Base-by-base conservation (phyloP, 2,888 invertebrate species). In the Osmoderma eremita region DNA sequence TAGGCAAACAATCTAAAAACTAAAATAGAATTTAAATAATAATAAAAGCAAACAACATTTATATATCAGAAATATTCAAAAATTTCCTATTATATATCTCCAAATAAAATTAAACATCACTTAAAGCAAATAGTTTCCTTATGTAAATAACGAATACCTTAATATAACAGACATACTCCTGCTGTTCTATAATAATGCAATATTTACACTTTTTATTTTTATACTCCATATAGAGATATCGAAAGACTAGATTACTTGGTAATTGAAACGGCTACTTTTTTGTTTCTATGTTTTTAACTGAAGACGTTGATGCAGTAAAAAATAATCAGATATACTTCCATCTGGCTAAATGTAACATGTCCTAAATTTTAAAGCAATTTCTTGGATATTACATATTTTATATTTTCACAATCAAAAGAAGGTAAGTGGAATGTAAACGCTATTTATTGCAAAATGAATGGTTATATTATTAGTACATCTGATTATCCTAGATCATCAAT, bases 11-110 rank as follows among this genome's bases (percentile, higher is more conserved):
- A 67, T 65, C 68, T 70, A 65, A n/a, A 64, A 24, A 62, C 49
- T 63, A 69, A 71, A 71, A 70, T 69, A 66, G 24, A 45, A 61
- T 61, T 53, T 45, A 61, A 61, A 61, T 61, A 45, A 42, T 58
- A 58, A 56, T 63, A 67, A 65, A 77, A 76, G 77, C 78, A 77
- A 77, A 76, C 76, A 75, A 78, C 78, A 78, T 78, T 75, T 77
- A 77, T 76, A 77, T 74, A 75, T 74, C 45, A 67, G 71, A 69
- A 68, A 61, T 45, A 58, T 51, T 39, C 38, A 48, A 54, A 65
- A 65, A 53, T 65, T 48, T 54, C 45, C 42, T 65, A 15, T 45
- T 48, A 24, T 17, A 61, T 66, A 58, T 50, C 48, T 64, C 50
- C 36, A 62, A 45, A 39, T 67, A 24, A 58, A 53, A 50, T 48